These are phyloP conservation scores for Eilema caniola DNA, from an alignment of 2,888 invertebrate species.

Conservation along the genomic window DNA sequence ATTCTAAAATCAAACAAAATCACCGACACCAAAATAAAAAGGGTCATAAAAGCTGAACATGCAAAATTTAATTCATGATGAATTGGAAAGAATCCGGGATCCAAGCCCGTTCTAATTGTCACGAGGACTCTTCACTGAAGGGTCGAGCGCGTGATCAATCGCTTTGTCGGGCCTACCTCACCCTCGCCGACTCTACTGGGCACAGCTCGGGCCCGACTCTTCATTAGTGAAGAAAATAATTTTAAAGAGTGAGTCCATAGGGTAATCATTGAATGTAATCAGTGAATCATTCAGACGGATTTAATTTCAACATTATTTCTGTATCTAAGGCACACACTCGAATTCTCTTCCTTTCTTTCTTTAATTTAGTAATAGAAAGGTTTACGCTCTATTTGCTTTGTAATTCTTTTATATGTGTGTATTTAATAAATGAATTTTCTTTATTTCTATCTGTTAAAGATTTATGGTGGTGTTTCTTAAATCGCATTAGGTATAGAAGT, in stretches of 20 bases:
- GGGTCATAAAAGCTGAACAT: conserved; percentile 19
- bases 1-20: neutral
- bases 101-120: conserved; percentile 45
- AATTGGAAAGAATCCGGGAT: conserved; percentile 37
- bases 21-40: conserved; percentile 3
- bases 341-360: too few relatives aligned
- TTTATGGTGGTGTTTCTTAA: neutral
- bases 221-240: conserved; percentile 41
- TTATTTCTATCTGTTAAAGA: too few relatives aligned
- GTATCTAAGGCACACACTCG: too few relatives aligned
- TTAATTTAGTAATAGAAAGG: too few relatives aligned
- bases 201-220: conserved; percentile 36
- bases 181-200: conserved; percentile 30
- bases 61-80: conserved; percentile 41
- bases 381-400: too few relatives aligned
- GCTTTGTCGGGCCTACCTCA: conserved; percentile 57
- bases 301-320: neutral
- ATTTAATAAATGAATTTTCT: too few relatives aligned
- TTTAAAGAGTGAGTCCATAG: conserved; percentile 15
- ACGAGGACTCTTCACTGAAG: conserved; percentile 37
- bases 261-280: too few relatives aligned
- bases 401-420: too few relatives aligned
- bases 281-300: neutral
- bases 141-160: conserved; percentile 66
- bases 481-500: neutral